phyloP scores from a whole-genome alignment of 1,140 invertebrate species.

The Mya arenaria region DNA sequence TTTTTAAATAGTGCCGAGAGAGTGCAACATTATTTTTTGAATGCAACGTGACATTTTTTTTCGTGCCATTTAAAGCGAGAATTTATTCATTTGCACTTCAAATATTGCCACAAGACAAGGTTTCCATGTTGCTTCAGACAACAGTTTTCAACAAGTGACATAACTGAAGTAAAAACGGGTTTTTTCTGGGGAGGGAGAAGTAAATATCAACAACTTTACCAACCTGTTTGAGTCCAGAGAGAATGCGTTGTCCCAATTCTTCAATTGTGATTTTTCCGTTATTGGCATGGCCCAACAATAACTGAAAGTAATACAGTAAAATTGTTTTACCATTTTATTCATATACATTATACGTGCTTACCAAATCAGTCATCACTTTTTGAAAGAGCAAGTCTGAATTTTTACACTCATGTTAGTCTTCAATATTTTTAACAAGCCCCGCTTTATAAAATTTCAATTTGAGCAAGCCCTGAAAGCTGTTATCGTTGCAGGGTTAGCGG shows the following conservation, averaged over 20 bases:
- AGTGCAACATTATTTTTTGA: no score
- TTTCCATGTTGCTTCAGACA: no score
- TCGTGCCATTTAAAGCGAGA: no score
- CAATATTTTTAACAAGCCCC: background rate
- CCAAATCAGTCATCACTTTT: background rate
- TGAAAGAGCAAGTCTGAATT: background rate
- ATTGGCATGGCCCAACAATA: conserved; percentile 84
- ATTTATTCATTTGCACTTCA: no score
- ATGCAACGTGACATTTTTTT: no score
- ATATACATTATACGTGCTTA: background rate
- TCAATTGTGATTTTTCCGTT: conserved; percentile 83
- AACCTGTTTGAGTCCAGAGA: conserved; percentile 87
- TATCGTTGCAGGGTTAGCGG: no score
- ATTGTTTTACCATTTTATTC: background rate
- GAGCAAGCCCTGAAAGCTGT: background rate
- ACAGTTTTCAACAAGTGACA: no score
- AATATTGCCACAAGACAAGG: no score
- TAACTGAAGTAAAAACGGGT: no score
- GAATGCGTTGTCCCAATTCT: conserved; percentile 89
- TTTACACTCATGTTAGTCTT: background rate
- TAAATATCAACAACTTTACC: no score
- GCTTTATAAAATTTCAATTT: background rate
- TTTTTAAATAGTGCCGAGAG: no score
- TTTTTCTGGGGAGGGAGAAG: no score
- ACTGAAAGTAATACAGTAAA: conserved; percentile 65